Evolutionary conservation across 2,113 vertebrate species (phyloP).

Genomic region (Fukomys damarensis): DNA sequence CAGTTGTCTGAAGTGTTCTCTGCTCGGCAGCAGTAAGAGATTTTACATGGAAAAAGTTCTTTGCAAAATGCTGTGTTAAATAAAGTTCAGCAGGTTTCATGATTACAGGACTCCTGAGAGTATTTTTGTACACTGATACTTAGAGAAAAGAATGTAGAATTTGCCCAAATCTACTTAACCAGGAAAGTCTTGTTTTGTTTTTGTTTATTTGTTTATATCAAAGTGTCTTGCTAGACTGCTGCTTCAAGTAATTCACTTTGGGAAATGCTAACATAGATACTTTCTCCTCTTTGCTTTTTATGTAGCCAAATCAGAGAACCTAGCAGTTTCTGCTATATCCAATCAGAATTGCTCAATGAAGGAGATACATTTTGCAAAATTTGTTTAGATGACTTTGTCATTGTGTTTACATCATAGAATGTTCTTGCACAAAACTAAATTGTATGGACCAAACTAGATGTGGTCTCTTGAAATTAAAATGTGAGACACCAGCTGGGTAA

Average conservation of each 20-base stretch:
- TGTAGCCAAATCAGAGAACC: not conserved
- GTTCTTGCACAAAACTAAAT: not conserved
- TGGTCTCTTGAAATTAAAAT: not conserved
- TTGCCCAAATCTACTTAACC: conserved; percentile 3
- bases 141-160: conserved; percentile 29
- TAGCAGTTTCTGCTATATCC: not conserved
- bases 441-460: not conserved
- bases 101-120: not conserved
- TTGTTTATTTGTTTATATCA: conserved; percentile 8
- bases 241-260: not conserved
- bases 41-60: not conserved
- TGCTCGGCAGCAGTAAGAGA: not conserved
- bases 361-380: not conserved
- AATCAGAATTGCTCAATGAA: not conserved
- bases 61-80: not conserved
- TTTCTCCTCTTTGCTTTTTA: not conserved
- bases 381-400: not conserved
- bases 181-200: not conserved
- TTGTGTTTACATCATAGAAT: not conserved
- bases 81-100: not conserved
- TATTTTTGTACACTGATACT: not conserved
- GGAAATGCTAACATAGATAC: not conserved
- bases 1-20: not conserved
- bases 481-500: not conserved
- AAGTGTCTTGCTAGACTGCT: not conserved